Evolutionary conservation across 2,797 vertebrate species (phyloP), one percentile per base, ranked within the genome.

Genomic region (Lagodon rhomboides): DNA sequence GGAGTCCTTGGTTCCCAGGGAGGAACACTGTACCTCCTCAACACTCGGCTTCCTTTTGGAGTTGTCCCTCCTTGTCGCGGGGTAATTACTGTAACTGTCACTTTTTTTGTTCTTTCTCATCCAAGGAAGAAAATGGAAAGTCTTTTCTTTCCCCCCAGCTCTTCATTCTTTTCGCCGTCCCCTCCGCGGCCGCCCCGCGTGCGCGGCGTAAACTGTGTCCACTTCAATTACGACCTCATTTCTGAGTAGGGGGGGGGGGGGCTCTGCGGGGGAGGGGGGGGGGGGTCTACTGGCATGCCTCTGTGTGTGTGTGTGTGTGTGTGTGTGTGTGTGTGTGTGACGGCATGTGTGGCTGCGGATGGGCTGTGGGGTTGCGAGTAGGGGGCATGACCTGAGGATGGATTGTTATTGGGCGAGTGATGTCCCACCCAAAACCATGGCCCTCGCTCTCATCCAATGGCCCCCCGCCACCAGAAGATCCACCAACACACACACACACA

Each of bases 41-140:
- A 88, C 89, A 91, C 87, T 89, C 79, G 79, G 87, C 90, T 92
- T 91, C 87, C 89, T 89, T 89, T 93, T 90, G 88, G 90, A 92
- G 86, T 91, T 87, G 89, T 94, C 93, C 87, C 92, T 93, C 92
- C 91, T 93, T 86, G 82, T 90, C 53, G 88, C 78, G 73, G 78
- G 87, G 81, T 90, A 94, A 95, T 95, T 95, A 95, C 93, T 94
- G 93, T 95, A 96, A 95, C 95, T 95, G 95, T 95, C 95, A 95
- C 91, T 93, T 90, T 94, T 95, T 95, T 95, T 96, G 94, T 95
- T 96, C 94, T 95, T 95, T 94, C 87, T 92, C 93, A 94, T 89
- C 89, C 90, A 90, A 94, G 94, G 94, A 95, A 94, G 92, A 95
- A 95, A 94, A 93, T 90, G 84, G 85, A 92, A 95, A 94, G 90